Evolutionary conservation across 1,140 invertebrate genomes (phyloP).

Genomic region (Agrypnia vestita): DNA sequence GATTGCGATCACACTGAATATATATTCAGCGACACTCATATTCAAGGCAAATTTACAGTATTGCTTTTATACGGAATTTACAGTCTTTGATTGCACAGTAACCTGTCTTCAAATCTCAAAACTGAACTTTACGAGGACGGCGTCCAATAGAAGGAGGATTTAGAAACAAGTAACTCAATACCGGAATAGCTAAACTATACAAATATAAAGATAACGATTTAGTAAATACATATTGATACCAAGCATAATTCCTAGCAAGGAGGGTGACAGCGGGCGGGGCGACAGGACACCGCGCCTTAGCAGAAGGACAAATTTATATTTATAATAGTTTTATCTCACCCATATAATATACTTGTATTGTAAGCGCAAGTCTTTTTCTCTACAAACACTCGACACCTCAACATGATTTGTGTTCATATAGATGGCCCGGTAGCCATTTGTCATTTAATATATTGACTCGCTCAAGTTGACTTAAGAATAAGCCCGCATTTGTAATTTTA

Average conservation of each 20-base stretch:
- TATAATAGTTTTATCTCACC: constrained; percentile 25
- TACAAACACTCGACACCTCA: constrained; percentile 47
- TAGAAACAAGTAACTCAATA: constrained; percentile 56
- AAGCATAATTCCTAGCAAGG: constrained; percentile 55
- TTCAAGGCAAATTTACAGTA: constrained; percentile 48
- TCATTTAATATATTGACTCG: no score
- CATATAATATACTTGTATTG: constrained; percentile 39
- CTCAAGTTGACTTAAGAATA: no score
- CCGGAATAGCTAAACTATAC: constrained; percentile 61
- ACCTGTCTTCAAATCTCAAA: constrained; percentile 57
- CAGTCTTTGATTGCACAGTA: constrained; percentile 56
- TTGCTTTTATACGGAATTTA: constrained; percentile 53
- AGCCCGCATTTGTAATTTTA: no score
- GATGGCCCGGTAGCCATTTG: no score
- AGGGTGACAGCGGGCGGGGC: constrained; percentile 24
- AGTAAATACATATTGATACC: constrained; percentile 49
- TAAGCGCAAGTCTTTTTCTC: constrained; percentile 52
- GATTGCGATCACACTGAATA: background rate
- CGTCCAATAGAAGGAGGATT: constrained; percentile 51
- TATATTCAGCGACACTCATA: background rate
- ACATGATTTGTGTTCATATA: no score
- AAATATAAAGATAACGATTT: constrained; percentile 53
- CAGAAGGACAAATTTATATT: constrained; percentile 44
- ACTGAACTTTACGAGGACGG: constrained; percentile 47
- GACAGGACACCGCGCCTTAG: background rate